Evolutionary conservation across 2,797 vertebrate species (phyloP), one percentile per base, ranked within the genome.

Genomic region (Hoplostethus atlanticus): DNA sequence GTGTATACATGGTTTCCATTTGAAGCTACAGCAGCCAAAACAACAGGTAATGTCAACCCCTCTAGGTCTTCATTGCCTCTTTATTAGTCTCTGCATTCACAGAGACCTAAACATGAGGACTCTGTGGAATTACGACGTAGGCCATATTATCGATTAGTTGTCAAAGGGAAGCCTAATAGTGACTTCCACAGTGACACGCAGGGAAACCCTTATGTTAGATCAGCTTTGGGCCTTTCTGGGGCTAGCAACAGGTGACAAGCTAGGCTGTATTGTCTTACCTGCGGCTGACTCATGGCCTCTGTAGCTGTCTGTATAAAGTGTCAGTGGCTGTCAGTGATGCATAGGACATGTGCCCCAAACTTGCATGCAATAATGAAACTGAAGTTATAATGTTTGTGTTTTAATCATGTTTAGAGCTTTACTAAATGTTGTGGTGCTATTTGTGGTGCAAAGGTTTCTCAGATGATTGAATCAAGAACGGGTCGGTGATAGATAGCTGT

Each of bases 211-310:
- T 62, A 34, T 15, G 17, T 58, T 10, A 48, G 30, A 53, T 57
- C 25, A 34, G 47, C 44, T 59, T 60, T 7, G 7, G 34, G 44
- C 64, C 1, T 71, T 3, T 51, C 63, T 74, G 70, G 60, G 69
- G 62, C 73, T 62, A 71, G 71, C 21, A 54, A 75, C 89, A 90
- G 82, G 86, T 86, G 85, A 87, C 88, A 81, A 11, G 71, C 77
- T 81, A 84, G 50, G 68, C 74, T 83, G 87, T 89, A 85, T 91
- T 81, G 76, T 87, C 65, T 91, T 92, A 88, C 91, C 77, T 76
- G 56, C 63, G 73, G 88, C 84, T 90, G 90, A 92, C 71, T 93
- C 85, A 90, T 68, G 51, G 71, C 58, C 68, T 76, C 62, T 77
- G 51, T 68, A 61, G 55, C 76, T 71, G 64, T 78, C 71, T 64